Conservation (phyloP, 2,113 vertebrate species). For the Anarhynchus alexandrinus region DNA sequence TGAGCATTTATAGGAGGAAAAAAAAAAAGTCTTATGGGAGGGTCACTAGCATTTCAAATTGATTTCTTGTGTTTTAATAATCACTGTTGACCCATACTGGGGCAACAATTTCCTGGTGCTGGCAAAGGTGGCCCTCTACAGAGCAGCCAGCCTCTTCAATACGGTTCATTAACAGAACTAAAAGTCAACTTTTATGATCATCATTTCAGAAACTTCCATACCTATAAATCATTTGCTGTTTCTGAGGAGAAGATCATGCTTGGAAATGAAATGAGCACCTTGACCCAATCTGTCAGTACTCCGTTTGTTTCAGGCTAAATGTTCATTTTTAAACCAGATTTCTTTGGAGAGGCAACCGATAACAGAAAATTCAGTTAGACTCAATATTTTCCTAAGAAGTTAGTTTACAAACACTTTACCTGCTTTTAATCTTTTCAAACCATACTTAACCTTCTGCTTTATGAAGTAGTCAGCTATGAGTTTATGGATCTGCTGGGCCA, state of each 20-base stretch:
- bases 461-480: background rate
- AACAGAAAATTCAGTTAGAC: background rate
- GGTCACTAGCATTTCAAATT: background rate
- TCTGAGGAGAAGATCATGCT: background rate
- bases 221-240: background rate
- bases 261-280: background rate
- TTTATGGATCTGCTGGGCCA: background rate
- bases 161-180: background rate
- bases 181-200: background rate
- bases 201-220: background rate
- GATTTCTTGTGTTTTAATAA: background rate
- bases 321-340: background rate
- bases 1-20: background rate
- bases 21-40: background rate
- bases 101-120: background rate
- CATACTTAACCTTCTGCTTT: background rate
- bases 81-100: background rate
- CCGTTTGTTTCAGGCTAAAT: background rate
- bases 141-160: background rate
- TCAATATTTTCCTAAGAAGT: background rate
- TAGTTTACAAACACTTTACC: background rate
- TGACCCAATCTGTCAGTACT: background rate
- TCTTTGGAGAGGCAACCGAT: background rate
- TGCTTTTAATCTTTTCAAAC: background rate
- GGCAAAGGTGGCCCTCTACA: background rate